Conservation (phyloP, 2,888 invertebrate species). For the Lamellibrachia columna region DNA sequence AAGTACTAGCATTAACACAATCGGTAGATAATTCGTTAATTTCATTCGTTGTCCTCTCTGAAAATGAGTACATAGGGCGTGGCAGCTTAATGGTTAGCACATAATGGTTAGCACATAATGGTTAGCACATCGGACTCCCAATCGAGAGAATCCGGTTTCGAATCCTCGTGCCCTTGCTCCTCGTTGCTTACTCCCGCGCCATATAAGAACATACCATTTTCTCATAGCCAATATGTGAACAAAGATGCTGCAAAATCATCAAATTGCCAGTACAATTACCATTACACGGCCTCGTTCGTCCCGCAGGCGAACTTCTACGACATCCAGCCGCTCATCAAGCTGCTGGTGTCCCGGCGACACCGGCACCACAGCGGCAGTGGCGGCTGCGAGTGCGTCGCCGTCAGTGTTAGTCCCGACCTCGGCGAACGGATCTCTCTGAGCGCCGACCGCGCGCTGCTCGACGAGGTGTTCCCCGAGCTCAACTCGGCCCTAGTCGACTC, state of each 20-base stretch:
- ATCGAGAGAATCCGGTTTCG: no score
- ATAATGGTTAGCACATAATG: no score
- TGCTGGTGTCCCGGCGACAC: constrained; percentile 45
- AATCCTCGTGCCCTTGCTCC: no score
- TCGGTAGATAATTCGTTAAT: no score
- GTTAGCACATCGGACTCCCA: no score
- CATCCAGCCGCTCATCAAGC: constrained; percentile 70
- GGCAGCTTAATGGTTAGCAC: no score
- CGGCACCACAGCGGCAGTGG: constrained; percentile 13
- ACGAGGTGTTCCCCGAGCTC: constrained; percentile 72
- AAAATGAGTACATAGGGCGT: no score
- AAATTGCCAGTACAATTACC: constrained; percentile 57
- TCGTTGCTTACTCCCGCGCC: no score
- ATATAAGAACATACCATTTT: no score
- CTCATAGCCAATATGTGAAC: no score
- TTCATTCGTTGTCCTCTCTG: no score
- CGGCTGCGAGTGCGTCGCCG: constrained; percentile 79
- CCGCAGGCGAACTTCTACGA: constrained; percentile 77
- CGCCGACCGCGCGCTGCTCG: constrained; percentile 76
- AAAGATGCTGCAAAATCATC: not conserved
- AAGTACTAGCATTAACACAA: no score
- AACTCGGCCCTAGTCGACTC: constrained; percentile 80
- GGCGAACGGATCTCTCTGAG: constrained; percentile 85
- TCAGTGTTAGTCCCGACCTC: constrained; percentile 83
- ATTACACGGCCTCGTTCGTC: not conserved